Conservation (phyloP, 2,113 vertebrate species). For the Oophaga pumilio region DNA sequence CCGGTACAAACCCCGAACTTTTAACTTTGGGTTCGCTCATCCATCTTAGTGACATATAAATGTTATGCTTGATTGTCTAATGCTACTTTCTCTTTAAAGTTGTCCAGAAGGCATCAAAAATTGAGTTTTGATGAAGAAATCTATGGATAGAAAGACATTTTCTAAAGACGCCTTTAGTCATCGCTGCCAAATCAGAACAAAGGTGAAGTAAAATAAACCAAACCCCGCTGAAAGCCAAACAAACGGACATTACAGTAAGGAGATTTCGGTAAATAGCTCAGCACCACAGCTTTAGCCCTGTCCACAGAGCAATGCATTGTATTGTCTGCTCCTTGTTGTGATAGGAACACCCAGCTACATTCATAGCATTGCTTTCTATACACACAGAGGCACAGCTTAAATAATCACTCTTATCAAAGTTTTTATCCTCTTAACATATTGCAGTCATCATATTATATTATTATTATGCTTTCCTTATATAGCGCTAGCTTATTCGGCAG, state of each 20-base stretch:
- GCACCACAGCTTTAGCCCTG: neutral
- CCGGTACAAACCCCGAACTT: too few species aligned
- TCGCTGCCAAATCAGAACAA: constrained; percentile 31
- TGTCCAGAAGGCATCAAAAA: neutral
- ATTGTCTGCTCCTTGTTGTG: neutral
- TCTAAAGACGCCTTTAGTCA: constrained; percentile 9
- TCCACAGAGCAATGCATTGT: neutral
- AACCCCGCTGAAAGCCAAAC: constrained; percentile 10
- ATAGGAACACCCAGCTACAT: neutral
- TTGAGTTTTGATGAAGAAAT: neutral
- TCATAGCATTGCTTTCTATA: neutral
- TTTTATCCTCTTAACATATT: too few species aligned
- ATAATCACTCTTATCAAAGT: neutral
- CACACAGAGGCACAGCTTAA: neutral
- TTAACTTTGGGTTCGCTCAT: too few species aligned
- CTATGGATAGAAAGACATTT: neutral
- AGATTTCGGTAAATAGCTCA: constrained; percentile 28
- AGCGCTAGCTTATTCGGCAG: too few species aligned
- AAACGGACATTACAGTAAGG: constrained; percentile 4
- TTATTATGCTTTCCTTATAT: too few species aligned
- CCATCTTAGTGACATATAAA: too few species aligned
- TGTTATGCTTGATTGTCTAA: neutral
- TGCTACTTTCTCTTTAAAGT: neutral
- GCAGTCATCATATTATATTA: too few species aligned
- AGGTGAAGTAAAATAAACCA: constrained; percentile 9